phyloP scores from a whole-genome alignment of 2,888 invertebrate species.

The Ochropleura plecta region DNA sequence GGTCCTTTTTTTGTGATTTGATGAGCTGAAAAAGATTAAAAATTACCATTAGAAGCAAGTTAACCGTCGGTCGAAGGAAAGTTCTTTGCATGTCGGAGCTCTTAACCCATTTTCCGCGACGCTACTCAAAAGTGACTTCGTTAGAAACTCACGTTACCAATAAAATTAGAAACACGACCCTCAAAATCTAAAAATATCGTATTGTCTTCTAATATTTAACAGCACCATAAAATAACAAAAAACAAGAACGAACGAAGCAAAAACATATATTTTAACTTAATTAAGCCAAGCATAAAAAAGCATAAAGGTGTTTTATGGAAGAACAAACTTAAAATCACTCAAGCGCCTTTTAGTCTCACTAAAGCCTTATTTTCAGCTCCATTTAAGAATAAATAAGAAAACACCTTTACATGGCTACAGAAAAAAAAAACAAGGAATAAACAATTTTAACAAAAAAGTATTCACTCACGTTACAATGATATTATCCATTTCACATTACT shows the following conservation, averaged over 20 bases:
- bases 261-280: conserved; percentile 16
- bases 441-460: background rate
- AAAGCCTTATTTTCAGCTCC: background rate
- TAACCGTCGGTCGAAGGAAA: too few species aligned
- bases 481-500: background rate
- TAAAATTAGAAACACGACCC: background rate
- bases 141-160: background rate
- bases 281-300: background rate
- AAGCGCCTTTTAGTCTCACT: background rate
- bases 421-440: background rate
- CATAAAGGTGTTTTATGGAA: background rate
- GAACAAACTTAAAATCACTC: background rate
- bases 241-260: background rate
- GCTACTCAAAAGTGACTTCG: background rate
- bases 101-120: background rate
- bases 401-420: background rate
- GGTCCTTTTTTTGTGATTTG: background rate
- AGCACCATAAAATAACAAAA: conserved; percentile 1
- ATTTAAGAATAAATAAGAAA: background rate
- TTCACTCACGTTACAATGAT: conserved; percentile 5
- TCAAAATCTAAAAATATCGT: background rate
- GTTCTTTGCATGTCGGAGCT: background rate
- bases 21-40: background rate
- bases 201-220: background rate
- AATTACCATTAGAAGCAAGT: background rate